Conservation (phyloP, 2,797 vertebrate species). For the Phrynocephalus forsythii region DNA sequence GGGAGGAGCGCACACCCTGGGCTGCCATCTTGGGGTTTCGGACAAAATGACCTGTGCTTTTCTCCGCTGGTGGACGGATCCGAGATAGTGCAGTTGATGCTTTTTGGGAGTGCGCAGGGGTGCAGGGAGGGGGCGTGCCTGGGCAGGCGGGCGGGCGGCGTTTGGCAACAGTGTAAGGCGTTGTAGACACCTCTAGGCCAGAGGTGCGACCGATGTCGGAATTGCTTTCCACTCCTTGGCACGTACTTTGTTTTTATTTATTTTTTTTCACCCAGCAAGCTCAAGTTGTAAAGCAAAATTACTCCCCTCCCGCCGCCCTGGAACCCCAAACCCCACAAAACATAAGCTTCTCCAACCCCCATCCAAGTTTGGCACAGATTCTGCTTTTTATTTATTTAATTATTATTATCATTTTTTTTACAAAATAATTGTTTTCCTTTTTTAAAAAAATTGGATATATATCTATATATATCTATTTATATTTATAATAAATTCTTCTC, state of each 20-base stretch:
- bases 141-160: neutral
- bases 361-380: slow-evolving; percentile 31
- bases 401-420: slow-evolving; percentile 22
- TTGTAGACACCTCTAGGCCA: neutral
- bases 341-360: neutral
- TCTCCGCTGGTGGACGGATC: neutral
- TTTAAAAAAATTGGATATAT: slow-evolving; percentile 36
- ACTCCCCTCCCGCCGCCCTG: no score
- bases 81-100: neutral
- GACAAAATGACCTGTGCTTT: slow-evolving; percentile 24
- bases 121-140: neutral
- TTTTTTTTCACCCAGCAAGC: slow-evolving; percentile 9
- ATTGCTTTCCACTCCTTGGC: slow-evolving; percentile 18
- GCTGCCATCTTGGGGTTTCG: neutral
- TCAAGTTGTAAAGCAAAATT: neutral
- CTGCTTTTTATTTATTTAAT: slow-evolving; percentile 8
- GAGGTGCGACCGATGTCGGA: neutral
- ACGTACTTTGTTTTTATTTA: neutral
- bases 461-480: slow-evolving; percentile 40
- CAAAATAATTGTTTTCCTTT: slow-evolving; percentile 52
- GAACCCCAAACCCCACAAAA: neutral
- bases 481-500: slow-evolving; percentile 37
- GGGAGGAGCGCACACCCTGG: neutral
- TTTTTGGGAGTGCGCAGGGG: neutral
- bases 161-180: slow-evolving; percentile 38